Percentiles rank a stretch among this genome's conserved stretches.
phyloP scores from a whole-genome alignment of 2,797 vertebrate species.

The Nothura maculosa region DNA sequence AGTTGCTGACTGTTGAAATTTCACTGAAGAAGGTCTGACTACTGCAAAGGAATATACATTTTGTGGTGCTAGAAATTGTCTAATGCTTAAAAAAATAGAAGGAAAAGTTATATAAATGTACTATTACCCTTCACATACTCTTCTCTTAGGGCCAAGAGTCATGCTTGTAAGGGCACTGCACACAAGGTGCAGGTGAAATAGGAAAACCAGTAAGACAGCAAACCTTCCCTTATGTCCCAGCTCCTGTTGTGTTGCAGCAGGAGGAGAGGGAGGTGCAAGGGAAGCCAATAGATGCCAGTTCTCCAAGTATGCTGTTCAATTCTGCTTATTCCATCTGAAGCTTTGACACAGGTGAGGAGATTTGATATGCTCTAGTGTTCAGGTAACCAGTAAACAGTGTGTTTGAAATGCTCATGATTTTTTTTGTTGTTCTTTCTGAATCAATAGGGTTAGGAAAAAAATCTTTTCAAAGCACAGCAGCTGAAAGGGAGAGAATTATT shows the following conservation, averaged over 20 bases:
- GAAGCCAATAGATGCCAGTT: neutral
- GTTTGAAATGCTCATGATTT: neutral
- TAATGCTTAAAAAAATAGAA: neutral
- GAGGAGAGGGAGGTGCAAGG: neutral
- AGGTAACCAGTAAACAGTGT: neutral
- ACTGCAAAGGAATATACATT: neutral
- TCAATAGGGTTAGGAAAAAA: neutral
- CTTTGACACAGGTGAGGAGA: neutral
- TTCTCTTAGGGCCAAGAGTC: neutral
- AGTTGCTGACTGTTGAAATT: neutral
- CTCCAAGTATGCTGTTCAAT: neutral
- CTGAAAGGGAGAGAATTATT: constrained; percentile 47
- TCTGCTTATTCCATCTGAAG: neutral
- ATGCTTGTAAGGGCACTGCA: neutral
- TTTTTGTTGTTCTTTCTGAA: neutral
- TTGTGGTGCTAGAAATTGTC: neutral
- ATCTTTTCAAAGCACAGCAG: neutral
- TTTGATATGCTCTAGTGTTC: neutral
- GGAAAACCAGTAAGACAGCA: neutral
- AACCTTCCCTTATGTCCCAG: neutral
- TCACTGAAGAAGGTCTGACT: neutral
- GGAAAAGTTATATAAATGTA: neutral
- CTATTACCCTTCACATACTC: neutral
- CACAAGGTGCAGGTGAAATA: neutral
- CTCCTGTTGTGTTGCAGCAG: neutral